Percentiles rank a stretch among this genome's conserved stretches.
Evolutionary conservation across 92 coral and sea anemone genomes (phyloP).

Genomic region (Paramuricea clavata): DNA sequence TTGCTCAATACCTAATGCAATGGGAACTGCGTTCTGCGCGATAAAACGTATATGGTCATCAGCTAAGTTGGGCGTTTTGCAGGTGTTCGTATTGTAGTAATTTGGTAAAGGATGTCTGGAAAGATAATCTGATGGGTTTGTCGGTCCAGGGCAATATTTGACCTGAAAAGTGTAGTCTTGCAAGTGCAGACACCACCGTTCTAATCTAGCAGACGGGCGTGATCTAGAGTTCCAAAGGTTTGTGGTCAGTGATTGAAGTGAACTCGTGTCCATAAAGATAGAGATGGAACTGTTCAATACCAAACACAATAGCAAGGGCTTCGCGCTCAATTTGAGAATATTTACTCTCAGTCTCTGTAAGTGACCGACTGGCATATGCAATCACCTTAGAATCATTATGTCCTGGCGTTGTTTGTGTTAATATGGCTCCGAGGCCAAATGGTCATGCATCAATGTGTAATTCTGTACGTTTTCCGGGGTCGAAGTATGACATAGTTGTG

Average conservation of each 20-base stretch:
- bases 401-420: background rate
- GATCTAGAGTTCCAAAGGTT: conserved; percentile 13
- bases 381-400: background rate
- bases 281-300: background rate
- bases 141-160: conserved; percentile 14
- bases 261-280: background rate
- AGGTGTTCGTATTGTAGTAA: background rate
- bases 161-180: background rate
- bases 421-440: conserved; percentile 7
- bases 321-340: conserved; percentile 8
- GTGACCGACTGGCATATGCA: conserved; percentile 14
- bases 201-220: background rate
- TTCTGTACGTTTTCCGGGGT: conserved; percentile 50
- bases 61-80: background rate
- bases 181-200: conserved; percentile 7
- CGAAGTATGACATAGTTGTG: conserved; percentile 65
- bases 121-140: conserved; percentile 7
- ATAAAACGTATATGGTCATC: background rate
- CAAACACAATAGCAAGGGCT: conserved; percentile 8
- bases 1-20: background rate
- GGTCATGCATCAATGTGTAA: conserved; percentile 1
- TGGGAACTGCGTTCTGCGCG: background rate
- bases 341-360: background rate
- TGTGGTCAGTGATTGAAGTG: conserved; percentile 13
- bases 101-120: background rate